Conservation (phyloP, 2,888 invertebrate species). For the Stenurella melanura region DNA sequence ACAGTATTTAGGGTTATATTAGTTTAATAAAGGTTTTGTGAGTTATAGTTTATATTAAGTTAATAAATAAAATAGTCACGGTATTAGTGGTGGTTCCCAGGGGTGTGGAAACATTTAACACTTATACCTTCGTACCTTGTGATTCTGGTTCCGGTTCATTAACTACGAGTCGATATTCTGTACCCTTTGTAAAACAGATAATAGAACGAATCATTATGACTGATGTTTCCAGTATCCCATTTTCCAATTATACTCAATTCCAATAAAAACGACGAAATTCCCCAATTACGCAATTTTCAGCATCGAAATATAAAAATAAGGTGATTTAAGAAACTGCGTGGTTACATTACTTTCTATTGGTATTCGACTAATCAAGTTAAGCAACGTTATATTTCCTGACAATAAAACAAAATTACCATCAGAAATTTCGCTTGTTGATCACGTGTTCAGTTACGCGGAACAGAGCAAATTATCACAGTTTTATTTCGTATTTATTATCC, state of each 20-base stretch:
- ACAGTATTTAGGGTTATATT: too few relatives aligned
- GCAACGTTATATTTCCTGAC: too few relatives aligned
- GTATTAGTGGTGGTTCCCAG: too few relatives aligned
- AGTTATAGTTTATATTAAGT: too few relatives aligned
- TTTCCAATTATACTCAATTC: neutral
- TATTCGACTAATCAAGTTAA: neutral
- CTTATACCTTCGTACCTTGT: too few relatives aligned
- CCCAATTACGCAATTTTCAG: neutral
- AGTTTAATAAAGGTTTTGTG: too few relatives aligned
- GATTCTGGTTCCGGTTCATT: too few relatives aligned
- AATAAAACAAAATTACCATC: neutral
- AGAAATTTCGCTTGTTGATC: neutral
- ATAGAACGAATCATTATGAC: too few relatives aligned
- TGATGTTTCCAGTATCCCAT: neutral
- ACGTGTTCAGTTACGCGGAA: conserved; percentile 3
- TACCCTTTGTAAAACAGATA: too few relatives aligned
- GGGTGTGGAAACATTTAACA: too few relatives aligned
- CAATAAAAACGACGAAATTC: neutral
- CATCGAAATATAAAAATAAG: neutral
- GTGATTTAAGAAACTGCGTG: neutral
- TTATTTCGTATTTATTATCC: conserved; percentile 10
- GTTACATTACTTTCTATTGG: neutral
- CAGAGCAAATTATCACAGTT: conserved; percentile 11
- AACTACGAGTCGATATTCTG: too few relatives aligned
- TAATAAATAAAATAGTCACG: too few relatives aligned